A percentile compares a stretch with the other conserved stretches of the same genome.
Evolutionary conservation across 2,113 vertebrate species (phyloP).

Genomic region (Jaculus jaculus): DNA sequence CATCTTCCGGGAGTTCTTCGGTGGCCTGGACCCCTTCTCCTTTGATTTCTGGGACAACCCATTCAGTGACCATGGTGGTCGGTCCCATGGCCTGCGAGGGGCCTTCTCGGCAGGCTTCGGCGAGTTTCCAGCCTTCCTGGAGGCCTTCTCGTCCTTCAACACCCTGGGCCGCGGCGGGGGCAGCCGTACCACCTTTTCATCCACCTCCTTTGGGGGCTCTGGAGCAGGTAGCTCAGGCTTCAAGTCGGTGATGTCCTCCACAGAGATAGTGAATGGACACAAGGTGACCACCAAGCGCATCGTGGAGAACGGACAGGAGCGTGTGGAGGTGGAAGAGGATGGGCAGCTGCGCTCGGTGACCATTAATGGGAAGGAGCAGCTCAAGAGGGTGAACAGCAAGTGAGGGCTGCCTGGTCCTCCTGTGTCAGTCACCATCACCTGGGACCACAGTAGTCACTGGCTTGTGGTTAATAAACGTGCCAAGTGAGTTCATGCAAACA

Average conservation of each 20-base stretch:
- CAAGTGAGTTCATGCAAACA: conserved; percentile 32
- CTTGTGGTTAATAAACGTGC: conserved; percentile 78
- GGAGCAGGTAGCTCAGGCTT: conserved; percentile 71
- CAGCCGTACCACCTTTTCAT: not conserved
- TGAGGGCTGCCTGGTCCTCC: not conserved
- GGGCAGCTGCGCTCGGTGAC: conserved; percentile 88
- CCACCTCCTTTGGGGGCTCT: conserved; percentile 72
- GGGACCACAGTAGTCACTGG: not conserved
- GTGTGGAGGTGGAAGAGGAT: conserved; percentile 91
- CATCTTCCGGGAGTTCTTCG: conserved; percentile 71
- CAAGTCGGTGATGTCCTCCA: conserved; percentile 78
- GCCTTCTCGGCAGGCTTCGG: conserved; percentile 48
- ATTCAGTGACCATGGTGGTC: not conserved
- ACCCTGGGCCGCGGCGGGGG: not conserved
- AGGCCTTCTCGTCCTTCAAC: conserved; percentile 46
- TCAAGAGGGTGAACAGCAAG: conserved; percentile 60
- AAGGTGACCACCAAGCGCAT: conserved; percentile 84
- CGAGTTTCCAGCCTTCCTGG: conserved; percentile 57
- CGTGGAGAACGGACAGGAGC: conserved; percentile 89
- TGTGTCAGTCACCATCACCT: not conserved
- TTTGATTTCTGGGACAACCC: conserved; percentile 69
- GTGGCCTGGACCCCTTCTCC: conserved; percentile 58
- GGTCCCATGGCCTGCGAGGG: not conserved
- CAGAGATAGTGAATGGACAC: conserved; percentile 76
- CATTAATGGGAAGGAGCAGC: conserved; percentile 86